phyloP scores from a whole-genome alignment of 2,113 vertebrate species.

The Accipiter virgatus region DNA sequence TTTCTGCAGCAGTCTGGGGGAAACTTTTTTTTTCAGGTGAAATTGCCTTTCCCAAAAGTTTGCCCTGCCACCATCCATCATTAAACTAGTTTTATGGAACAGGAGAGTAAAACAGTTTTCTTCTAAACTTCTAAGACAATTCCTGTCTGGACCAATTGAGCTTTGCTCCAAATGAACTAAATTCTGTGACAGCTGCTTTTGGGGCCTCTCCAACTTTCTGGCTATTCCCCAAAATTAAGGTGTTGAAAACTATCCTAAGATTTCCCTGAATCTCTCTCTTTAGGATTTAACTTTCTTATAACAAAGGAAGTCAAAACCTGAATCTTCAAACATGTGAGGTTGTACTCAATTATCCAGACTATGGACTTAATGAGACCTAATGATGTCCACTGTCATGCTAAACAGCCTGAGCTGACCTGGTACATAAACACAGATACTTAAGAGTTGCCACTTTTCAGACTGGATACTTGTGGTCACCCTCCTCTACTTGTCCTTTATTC shows the following conservation, averaged over 20 bases:
- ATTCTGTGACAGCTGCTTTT: neutral
- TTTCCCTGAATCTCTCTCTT: neutral
- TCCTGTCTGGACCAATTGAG: neutral
- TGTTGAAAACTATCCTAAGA: neutral
- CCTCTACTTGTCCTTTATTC: neutral
- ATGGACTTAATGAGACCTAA: neutral
- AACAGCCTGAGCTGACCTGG: neutral
- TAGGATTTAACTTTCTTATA: neutral
- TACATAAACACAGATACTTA: neutral
- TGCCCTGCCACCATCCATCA: neutral
- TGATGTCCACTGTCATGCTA: neutral
- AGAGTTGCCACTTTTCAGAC: neutral
- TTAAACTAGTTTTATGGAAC: neutral
- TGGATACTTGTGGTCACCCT: fast-evolving
- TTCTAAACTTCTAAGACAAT: neutral
- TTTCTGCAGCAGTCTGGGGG: neutral
- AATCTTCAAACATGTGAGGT: neutral
- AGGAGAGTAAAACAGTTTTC: neutral
- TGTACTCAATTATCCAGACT: neutral
- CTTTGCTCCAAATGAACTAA: neutral
- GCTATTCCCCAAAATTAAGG: neutral
- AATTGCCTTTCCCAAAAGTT: neutral
- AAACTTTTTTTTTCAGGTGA: neutral
- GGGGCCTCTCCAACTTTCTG: neutral
- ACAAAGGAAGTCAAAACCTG: neutral